Percentiles rank a stretch among this genome's conserved stretches.
Conservation (phyloP, 2,888 invertebrate genomes). For the Dasypogon diadema region DNA sequence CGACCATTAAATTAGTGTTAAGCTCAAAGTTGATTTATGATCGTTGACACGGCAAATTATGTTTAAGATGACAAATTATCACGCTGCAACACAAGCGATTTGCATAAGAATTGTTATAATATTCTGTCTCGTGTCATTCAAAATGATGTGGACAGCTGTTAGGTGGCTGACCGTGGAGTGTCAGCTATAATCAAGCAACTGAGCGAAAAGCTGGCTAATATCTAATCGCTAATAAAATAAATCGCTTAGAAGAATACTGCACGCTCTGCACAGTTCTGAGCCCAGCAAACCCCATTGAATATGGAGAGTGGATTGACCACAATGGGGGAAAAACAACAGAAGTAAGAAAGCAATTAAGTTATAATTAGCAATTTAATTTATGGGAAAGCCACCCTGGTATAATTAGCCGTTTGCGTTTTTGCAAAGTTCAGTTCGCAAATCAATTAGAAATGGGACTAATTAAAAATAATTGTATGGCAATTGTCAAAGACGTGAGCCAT, state of each 20-base stretch:
- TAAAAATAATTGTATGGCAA: too few relatives aligned
- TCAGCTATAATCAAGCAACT: not conserved
- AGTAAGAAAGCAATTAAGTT: not conserved
- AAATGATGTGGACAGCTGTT: slow-evolving; percentile 14
- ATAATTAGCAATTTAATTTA: slow-evolving; percentile 13
- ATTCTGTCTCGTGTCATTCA: slow-evolving; percentile 11
- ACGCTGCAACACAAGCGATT: slow-evolving; percentile 26
- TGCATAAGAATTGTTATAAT: slow-evolving; percentile 40
- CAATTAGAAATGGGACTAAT: too few relatives aligned
- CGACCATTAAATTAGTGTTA: slow-evolving; percentile 33
- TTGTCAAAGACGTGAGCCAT: too few relatives aligned
- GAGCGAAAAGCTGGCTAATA: not conserved
- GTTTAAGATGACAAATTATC: slow-evolving; percentile 55
- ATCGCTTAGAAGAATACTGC: not conserved
- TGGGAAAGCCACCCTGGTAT: not conserved
- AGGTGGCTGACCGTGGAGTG: not conserved
- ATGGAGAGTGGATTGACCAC: not conserved
- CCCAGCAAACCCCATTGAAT: not conserved
- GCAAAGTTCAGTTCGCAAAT: too few relatives aligned
- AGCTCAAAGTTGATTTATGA: slow-evolving; percentile 53
- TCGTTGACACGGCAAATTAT: slow-evolving; percentile 53
- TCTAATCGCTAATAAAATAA: not conserved
- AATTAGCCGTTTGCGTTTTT: too few relatives aligned
- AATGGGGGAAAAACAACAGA: not conserved
- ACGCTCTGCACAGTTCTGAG: not conserved